Percentiles rank a stretch among this genome's conserved stretches.
Evolutionary conservation across 2,888 invertebrate species (phyloP).

Genomic region (Caenorhabditis panamensis): DNA sequence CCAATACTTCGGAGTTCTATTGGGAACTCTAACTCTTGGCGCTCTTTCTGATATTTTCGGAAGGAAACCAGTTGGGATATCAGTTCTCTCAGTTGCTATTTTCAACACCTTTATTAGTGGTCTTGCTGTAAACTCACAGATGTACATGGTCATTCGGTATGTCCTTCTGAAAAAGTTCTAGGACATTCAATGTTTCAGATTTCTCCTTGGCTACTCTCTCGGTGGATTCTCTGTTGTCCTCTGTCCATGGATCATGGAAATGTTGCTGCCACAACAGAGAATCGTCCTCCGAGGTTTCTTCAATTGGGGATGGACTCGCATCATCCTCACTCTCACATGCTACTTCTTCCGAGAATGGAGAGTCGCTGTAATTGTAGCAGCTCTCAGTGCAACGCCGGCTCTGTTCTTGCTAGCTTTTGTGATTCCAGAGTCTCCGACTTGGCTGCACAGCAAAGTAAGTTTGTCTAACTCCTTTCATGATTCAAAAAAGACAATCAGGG

Average conservation of each 20-base stretch:
- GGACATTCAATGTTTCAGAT: constrained; percentile 32
- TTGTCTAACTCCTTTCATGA: too few species aligned
- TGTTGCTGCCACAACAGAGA: constrained; percentile 73
- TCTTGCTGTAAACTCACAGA: background rate
- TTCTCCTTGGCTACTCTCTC: constrained; percentile 66
- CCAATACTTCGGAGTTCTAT: constrained; percentile 5
- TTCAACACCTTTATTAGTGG: constrained; percentile 1
- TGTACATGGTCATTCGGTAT: background rate
- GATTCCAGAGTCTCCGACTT: constrained; percentile 77
- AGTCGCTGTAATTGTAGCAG: constrained; percentile 66
- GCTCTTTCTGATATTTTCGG: constrained; percentile 56
- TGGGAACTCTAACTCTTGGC: constrained; percentile 72
- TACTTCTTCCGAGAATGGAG: constrained; percentile 71
- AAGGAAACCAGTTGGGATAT: constrained; percentile 52
- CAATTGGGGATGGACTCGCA: constrained; percentile 74
- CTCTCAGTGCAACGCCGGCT: constrained; percentile 64
- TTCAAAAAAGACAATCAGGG: background rate
- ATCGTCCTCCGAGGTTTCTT: constrained; percentile 76
- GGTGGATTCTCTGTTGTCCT: constrained; percentile 74
- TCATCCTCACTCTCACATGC: constrained; percentile 71
- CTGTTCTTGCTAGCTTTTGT: constrained; percentile 72
- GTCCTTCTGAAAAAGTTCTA: background rate
- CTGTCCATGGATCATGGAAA: constrained; percentile 76
- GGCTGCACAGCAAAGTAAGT: constrained; percentile 71
- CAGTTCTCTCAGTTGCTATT: constrained; percentile 60